phyloP scores from a whole-genome alignment of 2,113 vertebrate species.

The Peromyscus leucopus region DNA sequence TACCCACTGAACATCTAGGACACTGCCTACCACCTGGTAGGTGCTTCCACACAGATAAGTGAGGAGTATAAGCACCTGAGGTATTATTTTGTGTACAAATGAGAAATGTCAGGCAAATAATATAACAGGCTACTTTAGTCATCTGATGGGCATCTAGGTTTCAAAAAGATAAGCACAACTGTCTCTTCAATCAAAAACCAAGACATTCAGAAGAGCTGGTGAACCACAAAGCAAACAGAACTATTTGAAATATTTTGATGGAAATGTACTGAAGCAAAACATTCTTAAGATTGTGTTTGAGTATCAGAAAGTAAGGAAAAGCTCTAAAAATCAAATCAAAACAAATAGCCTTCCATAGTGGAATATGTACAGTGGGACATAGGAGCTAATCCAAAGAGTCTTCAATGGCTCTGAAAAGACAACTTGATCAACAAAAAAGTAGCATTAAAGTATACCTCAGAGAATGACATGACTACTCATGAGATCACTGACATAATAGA shows the following conservation, averaged over 20 bases:
- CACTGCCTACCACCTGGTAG: background rate
- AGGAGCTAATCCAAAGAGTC: background rate
- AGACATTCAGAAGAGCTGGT: slow-evolving; percentile 76
- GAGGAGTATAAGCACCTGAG: slow-evolving; percentile 36
- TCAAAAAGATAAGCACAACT: slow-evolving; percentile 75
- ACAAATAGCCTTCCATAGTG: background rate
- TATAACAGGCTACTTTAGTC: slow-evolving; percentile 15
- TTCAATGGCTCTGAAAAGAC: background rate
- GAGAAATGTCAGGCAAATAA: slow-evolving; percentile 34
- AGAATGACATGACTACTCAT: background rate
- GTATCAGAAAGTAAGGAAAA: background rate
- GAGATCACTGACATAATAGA: background rate
- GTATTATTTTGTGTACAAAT: slow-evolving; percentile 4
- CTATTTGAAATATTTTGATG: slow-evolving; percentile 85
- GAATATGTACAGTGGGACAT: background rate
- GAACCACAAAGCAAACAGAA: slow-evolving; percentile 78
- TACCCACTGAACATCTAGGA: background rate
- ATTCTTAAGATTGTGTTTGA: background rate
- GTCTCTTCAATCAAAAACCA: slow-evolving; percentile 75
- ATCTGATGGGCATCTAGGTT: slow-evolving; percentile 61
- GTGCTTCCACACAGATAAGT: slow-evolving; percentile 32
- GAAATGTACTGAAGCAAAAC: slow-evolving; percentile 80
- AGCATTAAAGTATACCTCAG: background rate
- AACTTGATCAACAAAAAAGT: background rate
- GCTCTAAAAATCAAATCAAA: background rate